A percentile compares a stretch with the other conserved stretches of the same genome.
Conservation (phyloP, 2,888 invertebrate genomes). For the Tortrix viridana region DNA sequence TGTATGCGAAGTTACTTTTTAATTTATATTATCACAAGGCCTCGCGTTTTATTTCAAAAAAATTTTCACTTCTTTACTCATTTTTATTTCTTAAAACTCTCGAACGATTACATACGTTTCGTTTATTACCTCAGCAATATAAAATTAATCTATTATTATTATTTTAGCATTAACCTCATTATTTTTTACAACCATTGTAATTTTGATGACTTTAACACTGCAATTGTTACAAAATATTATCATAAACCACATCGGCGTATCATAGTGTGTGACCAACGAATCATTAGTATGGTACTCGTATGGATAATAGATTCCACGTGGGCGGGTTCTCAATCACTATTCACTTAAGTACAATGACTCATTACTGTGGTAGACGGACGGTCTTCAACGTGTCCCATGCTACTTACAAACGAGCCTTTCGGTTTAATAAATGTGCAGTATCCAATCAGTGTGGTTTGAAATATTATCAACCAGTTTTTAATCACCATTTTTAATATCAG, state of each 20-base stretch:
- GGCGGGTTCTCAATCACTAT: constrained; percentile 66
- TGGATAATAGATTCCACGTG: constrained; percentile 58
- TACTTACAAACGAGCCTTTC: constrained; percentile 58
- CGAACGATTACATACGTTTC: too few species aligned
- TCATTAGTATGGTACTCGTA: constrained; percentile 46
- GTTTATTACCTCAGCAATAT: too few species aligned
- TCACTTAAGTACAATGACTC: constrained; percentile 65
- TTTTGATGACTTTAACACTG: constrained; percentile 29
- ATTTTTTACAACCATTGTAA: constrained; percentile 25
- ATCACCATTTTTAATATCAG: constrained; percentile 20
- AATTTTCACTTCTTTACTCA: too few species aligned
- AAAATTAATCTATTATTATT: not conserved
- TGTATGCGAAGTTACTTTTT: constrained; percentile 39
- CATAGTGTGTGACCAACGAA: constrained; percentile 34
- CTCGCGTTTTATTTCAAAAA: not conserved
- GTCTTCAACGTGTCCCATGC: constrained; percentile 54
- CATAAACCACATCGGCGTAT: constrained; percentile 29
- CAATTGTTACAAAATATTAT: constrained; percentile 33
- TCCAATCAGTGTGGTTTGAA: constrained; percentile 32
- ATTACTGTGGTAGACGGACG: constrained; percentile 57
- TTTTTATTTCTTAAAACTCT: too few species aligned
- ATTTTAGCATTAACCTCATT: constrained; percentile 8
- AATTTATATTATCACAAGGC: constrained; percentile 8
- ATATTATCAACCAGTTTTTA: constrained; percentile 27
- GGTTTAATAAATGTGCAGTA: constrained; percentile 39